These are phyloP conservation scores for Listrodromus nycthemerus DNA, from an alignment of 2,888 invertebrate genomes.

Conservation along the genomic window DNA sequence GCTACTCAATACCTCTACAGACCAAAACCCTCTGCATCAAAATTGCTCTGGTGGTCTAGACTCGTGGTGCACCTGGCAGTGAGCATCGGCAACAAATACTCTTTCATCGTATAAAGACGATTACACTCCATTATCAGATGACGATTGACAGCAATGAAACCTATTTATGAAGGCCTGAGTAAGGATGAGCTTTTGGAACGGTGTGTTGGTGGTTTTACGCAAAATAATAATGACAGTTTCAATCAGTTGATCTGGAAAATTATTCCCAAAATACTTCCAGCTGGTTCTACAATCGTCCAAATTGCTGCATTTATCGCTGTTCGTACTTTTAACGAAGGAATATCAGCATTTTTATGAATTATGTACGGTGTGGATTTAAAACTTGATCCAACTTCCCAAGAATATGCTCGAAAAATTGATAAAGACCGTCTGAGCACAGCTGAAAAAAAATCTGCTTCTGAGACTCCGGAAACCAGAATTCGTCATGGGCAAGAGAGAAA, in stretches of 20 bases:
- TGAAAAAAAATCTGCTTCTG: too few relatives aligned
- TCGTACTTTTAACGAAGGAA: conserved; percentile 75
- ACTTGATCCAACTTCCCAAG: too few relatives aligned
- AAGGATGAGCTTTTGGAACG: conserved; percentile 74
- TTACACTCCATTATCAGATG: conserved; percentile 60
- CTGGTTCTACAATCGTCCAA: conserved; percentile 67
- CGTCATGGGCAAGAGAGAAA: too few relatives aligned
- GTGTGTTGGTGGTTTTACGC: conserved; percentile 77
- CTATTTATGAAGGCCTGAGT: conserved; percentile 76
- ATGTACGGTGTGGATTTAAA: too few relatives aligned
- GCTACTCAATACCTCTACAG: conserved; percentile 34
- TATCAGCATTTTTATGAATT: conserved; percentile 59
- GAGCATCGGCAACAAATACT: conserved; percentile 12
- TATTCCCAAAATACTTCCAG: conserved; percentile 69
- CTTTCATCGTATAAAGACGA: conserved; percentile 17
- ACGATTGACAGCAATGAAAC: conserved; percentile 71
- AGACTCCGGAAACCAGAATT: too few relatives aligned
- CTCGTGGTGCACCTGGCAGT: conserved; percentile 47
- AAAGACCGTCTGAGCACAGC: too few relatives aligned
- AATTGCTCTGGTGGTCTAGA: conserved; percentile 27
- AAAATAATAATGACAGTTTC: conserved; percentile 77
- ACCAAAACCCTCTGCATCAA: conserved; percentile 27
- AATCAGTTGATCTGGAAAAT: conserved; percentile 77
- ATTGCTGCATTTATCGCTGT: conserved; percentile 72
- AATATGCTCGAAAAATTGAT: too few relatives aligned